Conservation (phyloP, 2,797 vertebrate genomes). For the Paramormyrops hopkinsi region DNA sequence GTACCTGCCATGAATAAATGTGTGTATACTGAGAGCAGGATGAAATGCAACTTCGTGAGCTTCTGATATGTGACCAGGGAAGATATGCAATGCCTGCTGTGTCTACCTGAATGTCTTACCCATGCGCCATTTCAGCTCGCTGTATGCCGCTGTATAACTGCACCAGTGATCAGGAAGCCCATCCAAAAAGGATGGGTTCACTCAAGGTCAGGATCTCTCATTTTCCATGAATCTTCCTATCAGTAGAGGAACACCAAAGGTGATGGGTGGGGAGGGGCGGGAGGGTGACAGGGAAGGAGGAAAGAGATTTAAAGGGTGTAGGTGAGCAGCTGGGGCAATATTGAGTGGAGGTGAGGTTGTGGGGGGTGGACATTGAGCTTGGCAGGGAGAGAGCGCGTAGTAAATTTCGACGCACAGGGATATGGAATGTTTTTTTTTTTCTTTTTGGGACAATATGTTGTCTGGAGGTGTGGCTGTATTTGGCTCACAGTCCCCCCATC, state of each 20-base stretch:
- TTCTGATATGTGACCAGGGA: not conserved
- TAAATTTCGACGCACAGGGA: not conserved
- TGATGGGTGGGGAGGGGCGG: too few species aligned
- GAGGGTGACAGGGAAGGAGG: not conserved
- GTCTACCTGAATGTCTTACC: not conserved
- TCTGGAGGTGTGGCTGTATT: not conserved
- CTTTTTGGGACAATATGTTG: not conserved
- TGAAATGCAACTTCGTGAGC: not conserved
- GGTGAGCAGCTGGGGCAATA: not conserved
- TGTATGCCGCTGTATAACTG: not conserved
- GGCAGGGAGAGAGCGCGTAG: not conserved
- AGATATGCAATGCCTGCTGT: not conserved
- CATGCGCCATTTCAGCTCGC: not conserved
- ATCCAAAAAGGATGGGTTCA: not conserved
- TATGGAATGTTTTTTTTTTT: not conserved
- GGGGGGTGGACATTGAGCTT: not conserved
- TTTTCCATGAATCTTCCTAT: slow-evolving; percentile 14
- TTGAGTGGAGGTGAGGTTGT: not conserved
- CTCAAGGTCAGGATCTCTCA: slow-evolving; percentile 9
- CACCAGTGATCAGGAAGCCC: not conserved
- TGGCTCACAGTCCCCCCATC: not conserved
- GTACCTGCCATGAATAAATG: not conserved
- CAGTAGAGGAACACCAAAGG: not conserved
- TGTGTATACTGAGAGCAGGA: not conserved
- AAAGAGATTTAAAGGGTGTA: not conserved